Conservation (phyloP, 2,888 invertebrate species). For the Tetranychus piercei region DNA sequence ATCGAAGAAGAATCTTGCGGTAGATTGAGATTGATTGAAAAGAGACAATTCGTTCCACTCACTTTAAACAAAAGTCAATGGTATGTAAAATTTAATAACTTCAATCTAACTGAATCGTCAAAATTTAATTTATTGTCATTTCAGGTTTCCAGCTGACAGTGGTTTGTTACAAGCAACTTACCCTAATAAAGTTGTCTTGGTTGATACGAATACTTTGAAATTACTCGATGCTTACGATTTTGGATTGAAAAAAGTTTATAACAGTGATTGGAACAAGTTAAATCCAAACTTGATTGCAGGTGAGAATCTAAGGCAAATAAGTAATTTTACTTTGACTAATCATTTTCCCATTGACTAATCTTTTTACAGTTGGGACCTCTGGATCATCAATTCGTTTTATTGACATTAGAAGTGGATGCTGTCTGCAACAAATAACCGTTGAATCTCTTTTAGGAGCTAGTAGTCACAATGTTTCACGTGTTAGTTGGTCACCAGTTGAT, state of each 20-base stretch:
- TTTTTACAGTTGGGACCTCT: constrained; percentile 12
- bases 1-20: background rate
- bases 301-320: background rate
- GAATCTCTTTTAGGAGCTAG: constrained; percentile 9
- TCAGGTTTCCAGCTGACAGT: constrained; percentile 13
- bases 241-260: constrained; percentile 12
- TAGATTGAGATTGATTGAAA: background rate
- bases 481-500: constrained; percentile 21
- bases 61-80: constrained; percentile 9
- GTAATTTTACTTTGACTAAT: background rate
- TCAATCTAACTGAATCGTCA: too few relatives aligned
- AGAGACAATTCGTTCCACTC: background rate
- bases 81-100: background rate
- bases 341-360: too few relatives aligned
- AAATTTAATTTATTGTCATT: background rate
- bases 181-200: constrained; percentile 8
- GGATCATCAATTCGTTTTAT: constrained; percentile 16
- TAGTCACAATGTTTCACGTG: constrained; percentile 16
- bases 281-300: constrained; percentile 10
- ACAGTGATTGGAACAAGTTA: constrained; percentile 18
- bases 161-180: constrained; percentile 15
- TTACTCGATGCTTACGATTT: constrained; percentile 15
- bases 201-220: constrained; percentile 16
- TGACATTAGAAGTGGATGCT: constrained; percentile 16
- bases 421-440: constrained; percentile 17